Conservation (phyloP, 2,797 vertebrate species). For the Cottoperca gobio region DNA sequence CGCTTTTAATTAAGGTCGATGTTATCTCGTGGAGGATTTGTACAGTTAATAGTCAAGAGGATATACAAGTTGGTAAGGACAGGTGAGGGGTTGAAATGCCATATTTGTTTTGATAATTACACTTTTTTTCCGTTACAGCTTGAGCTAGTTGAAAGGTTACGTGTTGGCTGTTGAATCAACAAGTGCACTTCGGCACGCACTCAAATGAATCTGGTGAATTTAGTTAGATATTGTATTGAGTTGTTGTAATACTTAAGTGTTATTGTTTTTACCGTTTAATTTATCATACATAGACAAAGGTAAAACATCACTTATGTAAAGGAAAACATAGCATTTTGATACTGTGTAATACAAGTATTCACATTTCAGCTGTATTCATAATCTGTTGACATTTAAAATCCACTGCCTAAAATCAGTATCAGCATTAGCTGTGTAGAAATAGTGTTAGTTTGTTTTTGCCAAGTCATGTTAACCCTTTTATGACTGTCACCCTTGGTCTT, state of each 20-base stretch:
- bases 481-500: too few species aligned
- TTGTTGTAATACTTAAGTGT: neutral
- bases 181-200: neutral
- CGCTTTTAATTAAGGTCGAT: conserved; percentile 43
- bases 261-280: neutral
- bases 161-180: neutral
- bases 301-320: too few species aligned
- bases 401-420: neutral
- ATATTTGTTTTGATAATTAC: rapidly evolving
- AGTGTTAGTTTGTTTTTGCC: neutral
- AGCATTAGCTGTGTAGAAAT: neutral
- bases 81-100: conserved; percentile 48
- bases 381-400: neutral
- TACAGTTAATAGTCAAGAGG: conserved; percentile 55
- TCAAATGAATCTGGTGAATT: neutral
- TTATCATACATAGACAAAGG: neutral
- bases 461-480: neutral
- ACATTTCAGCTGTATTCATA: neutral
- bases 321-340: neutral
- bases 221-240: too few species aligned
- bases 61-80: conserved; percentile 56
- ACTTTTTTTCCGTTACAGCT: too few species aligned
- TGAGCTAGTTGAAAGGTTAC: too few species aligned
- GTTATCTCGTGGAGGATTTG: conserved; percentile 61
- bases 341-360: neutral